These are phyloP conservation scores for Morelia viridis DNA, from an alignment of 2,797 vertebrate genomes.

Conservation along the genomic window DNA sequence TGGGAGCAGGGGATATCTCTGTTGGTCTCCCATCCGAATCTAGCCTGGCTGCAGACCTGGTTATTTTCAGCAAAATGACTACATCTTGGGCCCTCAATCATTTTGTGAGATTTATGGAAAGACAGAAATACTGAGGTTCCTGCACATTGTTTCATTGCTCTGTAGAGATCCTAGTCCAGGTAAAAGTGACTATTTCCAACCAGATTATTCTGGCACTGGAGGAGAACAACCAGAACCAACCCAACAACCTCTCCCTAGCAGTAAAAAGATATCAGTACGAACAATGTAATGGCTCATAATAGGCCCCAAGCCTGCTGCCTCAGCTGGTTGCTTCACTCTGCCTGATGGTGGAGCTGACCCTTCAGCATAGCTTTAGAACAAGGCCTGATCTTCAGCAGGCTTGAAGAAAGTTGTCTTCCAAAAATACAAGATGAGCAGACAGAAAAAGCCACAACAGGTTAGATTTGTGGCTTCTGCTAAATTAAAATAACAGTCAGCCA, in stretches of 20 bases:
- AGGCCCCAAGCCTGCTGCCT: background rate
- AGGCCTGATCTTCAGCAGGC: background rate
- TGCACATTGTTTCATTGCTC: background rate
- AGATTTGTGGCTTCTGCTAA: conserved; percentile 1
- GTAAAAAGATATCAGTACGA: background rate
- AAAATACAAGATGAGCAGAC: background rate
- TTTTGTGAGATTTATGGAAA: background rate
- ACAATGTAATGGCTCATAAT: background rate
- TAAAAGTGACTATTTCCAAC: background rate
- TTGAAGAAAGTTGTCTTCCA: background rate
- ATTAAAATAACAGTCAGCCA: background rate
- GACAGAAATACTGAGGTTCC: background rate
- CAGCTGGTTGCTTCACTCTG: background rate
- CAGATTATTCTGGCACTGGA: background rate
- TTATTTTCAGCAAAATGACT: background rate
- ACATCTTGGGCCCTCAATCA: background rate
- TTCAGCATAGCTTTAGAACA: background rate
- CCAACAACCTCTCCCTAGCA: background rate
- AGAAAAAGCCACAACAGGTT: background rate
- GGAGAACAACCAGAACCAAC: background rate
- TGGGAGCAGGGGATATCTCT: background rate
- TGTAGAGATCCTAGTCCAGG: background rate
- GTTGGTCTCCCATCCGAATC: background rate
- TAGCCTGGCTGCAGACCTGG: background rate
- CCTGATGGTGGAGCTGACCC: background rate